Conservation (phyloP, 2,888 invertebrate genomes). For the Drosophila mettleri region DNA sequence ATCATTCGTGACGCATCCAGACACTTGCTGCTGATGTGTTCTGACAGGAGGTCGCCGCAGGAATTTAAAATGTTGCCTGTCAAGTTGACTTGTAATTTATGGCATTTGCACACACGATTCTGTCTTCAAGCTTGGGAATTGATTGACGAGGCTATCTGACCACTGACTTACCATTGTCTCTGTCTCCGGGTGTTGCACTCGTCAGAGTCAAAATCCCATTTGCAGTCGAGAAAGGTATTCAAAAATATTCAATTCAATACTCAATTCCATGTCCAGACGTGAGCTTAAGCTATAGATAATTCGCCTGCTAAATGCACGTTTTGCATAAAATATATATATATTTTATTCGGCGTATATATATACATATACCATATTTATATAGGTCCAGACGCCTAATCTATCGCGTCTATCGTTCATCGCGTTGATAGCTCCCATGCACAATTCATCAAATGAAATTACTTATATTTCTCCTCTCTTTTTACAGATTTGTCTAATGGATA, state of each 20-base stretch:
- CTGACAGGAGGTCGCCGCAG: conserved; percentile 51
- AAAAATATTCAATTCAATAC: conserved; percentile 54
- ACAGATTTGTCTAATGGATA: conserved; percentile 63
- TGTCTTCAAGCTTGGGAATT: conserved; percentile 20
- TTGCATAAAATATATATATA: conserved; percentile 12
- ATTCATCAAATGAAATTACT: not conserved
- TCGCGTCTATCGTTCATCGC: conserved; percentile 8
- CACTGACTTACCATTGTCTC: conserved; percentile 23
- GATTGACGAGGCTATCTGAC: conserved; percentile 47
- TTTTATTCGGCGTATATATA: conserved; percentile 1
- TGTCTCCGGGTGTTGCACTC: not conserved
- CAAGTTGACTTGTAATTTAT: conserved; percentile 68
- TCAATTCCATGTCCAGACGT: conserved; percentile 18
- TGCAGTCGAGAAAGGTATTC: conserved; percentile 58
- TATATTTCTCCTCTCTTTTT: conserved; percentile 25
- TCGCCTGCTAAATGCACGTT: conserved; percentile 10
- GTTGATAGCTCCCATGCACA: not conserved
- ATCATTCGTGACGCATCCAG: conserved; percentile 52
- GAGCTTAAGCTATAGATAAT: conserved; percentile 7
- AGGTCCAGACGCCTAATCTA: conserved; percentile 15
- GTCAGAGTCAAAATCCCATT: not conserved
- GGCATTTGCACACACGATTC: conserved; percentile 45
- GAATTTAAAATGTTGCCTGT: conserved; percentile 72
- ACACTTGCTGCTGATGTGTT: conserved; percentile 38
- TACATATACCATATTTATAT: conserved; percentile 8